Base-by-base conservation (phyloP, 2,888 invertebrate genomes). In the Chironomus tentans region DNA sequence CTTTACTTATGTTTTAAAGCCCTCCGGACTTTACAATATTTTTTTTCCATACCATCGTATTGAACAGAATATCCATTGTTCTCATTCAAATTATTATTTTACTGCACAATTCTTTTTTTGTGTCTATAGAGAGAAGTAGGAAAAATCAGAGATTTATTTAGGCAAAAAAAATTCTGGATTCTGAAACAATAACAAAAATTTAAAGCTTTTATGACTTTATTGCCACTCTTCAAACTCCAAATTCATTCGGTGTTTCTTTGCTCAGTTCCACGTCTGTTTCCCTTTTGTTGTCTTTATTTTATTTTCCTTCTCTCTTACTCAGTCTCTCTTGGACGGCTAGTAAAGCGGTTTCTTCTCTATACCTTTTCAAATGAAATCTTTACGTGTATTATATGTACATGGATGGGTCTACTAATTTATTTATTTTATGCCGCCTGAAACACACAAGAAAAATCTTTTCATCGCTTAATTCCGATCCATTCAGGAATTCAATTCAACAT, bases 141-240 rank as follows among this genome's bases (percentile, higher is more conserved):
- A 65, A 65, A 65, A 65, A 24, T 65, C 21, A 65, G 13, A 65
- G 65, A 65, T 65, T 13, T 65, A 65, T 12, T 21, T 24, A n/a
- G 22, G 22, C 21, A 65, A 65, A 65, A 65, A 62, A 62, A 12
- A 65, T 65, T 65, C 65, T 65, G 65, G 65, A 65, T 65, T 18
- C 13, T 24, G 62, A 73, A 73, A 73, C 62, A 73, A 73, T 73
- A 73, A 73, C 72, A 73, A 62, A 65, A 28, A 62, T 62, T 56
- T 73, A 56, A 73, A 73, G 72, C 56, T 73, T 73, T 73, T 73
- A 73, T 73, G 61, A 38, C 12, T 73, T 73, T 73, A 73, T 73
- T 73, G 72, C 72, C 62, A 73, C 50, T 62, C 62, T 70, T 70
- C 48, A 15, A n/a, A 73, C 24, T 73, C 72, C 72, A 61, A 73